Percentiles rank a stretch among this genome's conserved stretches.
Evolutionary conservation across 2,888 invertebrate genomes (phyloP).

Genomic region (Rhynchonema sp.): DNA sequence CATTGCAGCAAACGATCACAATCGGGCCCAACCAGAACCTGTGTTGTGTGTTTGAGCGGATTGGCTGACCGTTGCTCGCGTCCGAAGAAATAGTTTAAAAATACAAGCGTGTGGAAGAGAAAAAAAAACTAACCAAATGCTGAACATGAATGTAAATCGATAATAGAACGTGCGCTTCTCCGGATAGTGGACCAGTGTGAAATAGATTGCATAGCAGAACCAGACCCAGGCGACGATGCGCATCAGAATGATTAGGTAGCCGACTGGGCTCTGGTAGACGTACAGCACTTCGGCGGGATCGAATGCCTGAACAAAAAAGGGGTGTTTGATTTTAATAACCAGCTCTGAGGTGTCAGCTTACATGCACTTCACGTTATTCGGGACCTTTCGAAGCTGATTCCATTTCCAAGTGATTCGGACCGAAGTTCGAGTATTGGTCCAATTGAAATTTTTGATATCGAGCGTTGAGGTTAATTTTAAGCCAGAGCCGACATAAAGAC

Average conservation of each 20-base stretch:
- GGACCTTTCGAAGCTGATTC: too few relatives aligned
- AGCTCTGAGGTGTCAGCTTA: too few relatives aligned
- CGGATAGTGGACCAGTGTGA: constrained; percentile 61
- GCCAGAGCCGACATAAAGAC: too few relatives aligned
- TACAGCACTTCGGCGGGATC: constrained; percentile 77
- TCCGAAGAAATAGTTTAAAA: not conserved
- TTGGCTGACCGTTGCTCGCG: too few relatives aligned
- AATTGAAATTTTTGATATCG: too few relatives aligned
- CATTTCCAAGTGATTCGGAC: too few relatives aligned
- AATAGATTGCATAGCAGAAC: constrained; percentile 47
- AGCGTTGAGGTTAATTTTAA: too few relatives aligned
- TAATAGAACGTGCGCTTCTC: constrained; percentile 63
- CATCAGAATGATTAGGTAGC: constrained; percentile 56
- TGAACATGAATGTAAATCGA: constrained; percentile 58
- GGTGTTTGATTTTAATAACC: too few relatives aligned
- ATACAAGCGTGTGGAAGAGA: too few relatives aligned
- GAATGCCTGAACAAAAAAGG: constrained; percentile 57
- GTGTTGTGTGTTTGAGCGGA: too few relatives aligned
- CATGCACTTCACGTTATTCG: too few relatives aligned
- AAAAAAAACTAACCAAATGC: constrained; percentile 49
- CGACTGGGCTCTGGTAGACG: constrained; percentile 71
- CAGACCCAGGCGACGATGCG: constrained; percentile 60
- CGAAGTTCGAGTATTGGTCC: too few relatives aligned
- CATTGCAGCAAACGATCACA: constrained; percentile 54
- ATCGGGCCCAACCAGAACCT: constrained; percentile 63